Conservation (phyloP, 64 coral and sea anemone species). For the Pachyseris speciosa region DNA sequence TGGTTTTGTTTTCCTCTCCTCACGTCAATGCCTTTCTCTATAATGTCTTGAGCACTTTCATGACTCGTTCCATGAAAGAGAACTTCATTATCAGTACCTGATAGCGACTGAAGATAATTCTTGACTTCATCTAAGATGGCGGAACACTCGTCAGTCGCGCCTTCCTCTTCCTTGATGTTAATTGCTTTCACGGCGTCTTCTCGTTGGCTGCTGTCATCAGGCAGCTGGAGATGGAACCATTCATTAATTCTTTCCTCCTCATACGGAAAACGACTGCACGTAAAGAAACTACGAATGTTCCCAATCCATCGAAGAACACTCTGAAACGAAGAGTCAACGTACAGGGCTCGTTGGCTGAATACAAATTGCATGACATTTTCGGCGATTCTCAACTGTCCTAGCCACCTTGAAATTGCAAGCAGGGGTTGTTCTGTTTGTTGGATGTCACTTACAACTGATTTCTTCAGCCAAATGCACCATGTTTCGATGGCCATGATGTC, state of each 20-base stretch:
- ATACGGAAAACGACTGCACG: background rate
- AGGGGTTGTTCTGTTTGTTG: background rate
- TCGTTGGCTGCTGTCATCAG: no score
- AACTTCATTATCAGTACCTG: background rate
- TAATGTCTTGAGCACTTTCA: constrained; percentile 45
- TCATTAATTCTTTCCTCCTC: background rate
- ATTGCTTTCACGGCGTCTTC: background rate
- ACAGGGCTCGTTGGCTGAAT: background rate
- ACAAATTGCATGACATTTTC: background rate
- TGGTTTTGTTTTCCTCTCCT: background rate
- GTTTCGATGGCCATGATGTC: background rate
- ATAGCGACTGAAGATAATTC: background rate
- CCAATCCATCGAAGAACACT: background rate
- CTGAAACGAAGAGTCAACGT: background rate
- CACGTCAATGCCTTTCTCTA: constrained; percentile 47
- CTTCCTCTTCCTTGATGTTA: background rate
- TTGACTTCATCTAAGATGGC: background rate
- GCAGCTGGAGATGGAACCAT: background rate
- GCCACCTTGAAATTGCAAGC: background rate
- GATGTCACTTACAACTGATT: background rate
- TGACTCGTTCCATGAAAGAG: constrained; percentile 81
- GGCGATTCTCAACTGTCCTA: background rate
- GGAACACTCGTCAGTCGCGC: background rate
- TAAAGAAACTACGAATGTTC: background rate
- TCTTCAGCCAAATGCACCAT: background rate